Conservation (phyloP, 1,140 invertebrate species). For the Meloidogyne exigua region DNA sequence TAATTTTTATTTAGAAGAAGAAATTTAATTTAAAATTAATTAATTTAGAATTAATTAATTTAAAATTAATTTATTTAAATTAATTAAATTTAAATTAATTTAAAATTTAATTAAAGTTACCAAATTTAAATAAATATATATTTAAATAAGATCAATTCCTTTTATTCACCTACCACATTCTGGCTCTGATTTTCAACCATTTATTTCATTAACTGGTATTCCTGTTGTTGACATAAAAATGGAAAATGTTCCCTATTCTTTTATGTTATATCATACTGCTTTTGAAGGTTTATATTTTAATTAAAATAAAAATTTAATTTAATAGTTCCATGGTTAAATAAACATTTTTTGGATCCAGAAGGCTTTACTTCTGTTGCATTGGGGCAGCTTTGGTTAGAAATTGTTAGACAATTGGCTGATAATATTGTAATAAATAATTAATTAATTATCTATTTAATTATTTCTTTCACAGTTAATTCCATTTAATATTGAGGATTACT, state of each 20-base stretch:
- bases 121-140: too few species aligned
- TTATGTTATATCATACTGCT: constrained; percentile 52
- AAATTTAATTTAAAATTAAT: too few species aligned
- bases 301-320: constrained; percentile 4
- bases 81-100: too few species aligned
- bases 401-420: constrained; percentile 42
- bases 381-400: constrained; percentile 54
- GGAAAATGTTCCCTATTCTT: constrained; percentile 49
- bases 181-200: constrained; percentile 55
- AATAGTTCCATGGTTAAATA: constrained; percentile 38
- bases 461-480: constrained; percentile 41
- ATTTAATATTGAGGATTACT: constrained; percentile 52
- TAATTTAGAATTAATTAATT: too few species aligned
- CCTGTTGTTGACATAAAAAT: constrained; percentile 47
- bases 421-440: constrained; percentile 39
- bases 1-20: constrained; percentile 3
- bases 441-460: constrained; percentile 17
- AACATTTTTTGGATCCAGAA: constrained; percentile 46
- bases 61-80: too few species aligned
- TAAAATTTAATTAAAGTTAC: too few species aligned
- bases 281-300: constrained; percentile 13
- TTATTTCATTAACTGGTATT: constrained; percentile 45
- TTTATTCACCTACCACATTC: constrained; percentile 35
- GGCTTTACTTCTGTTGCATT: constrained; percentile 39
- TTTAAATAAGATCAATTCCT: constrained; percentile 43